These are phyloP conservation scores for Drepanosiphum platanoidis DNA, from an alignment of 2,888 invertebrate genomes.

Conservation along the genomic window DNA sequence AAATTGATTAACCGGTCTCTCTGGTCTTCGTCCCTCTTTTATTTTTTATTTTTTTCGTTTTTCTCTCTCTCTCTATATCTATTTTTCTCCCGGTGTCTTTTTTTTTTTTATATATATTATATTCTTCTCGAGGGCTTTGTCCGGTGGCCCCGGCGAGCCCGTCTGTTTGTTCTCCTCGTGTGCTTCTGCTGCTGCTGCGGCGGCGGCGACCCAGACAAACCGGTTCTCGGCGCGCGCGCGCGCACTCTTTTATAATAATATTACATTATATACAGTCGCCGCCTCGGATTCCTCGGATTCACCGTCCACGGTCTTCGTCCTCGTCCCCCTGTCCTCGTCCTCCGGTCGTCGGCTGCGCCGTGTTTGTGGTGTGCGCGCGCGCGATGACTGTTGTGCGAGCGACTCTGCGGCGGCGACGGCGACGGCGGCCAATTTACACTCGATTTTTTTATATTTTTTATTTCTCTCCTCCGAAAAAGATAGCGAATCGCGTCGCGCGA, in stretches of 20 bases:
- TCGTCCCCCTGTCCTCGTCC: background rate
- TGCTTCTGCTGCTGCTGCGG: slow-evolving; percentile 27
- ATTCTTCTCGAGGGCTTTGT: slow-evolving; percentile 57
- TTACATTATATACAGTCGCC: slow-evolving; percentile 28
- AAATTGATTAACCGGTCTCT: slow-evolving; percentile 62
- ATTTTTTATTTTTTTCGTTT: background rate
- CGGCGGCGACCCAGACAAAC: slow-evolving; percentile 49
- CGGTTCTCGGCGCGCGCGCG: slow-evolving; percentile 37
- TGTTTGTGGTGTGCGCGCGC: too few relatives aligned
- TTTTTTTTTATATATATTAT: slow-evolving; percentile 18
- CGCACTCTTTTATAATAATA: slow-evolving; percentile 25
- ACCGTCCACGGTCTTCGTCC: slow-evolving; percentile 34
- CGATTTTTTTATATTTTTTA: background rate
- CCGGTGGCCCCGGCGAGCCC: slow-evolving; percentile 53
- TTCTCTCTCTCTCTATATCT: background rate
- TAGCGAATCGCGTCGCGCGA: slow-evolving; percentile 28
- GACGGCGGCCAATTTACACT: slow-evolving; percentile 44
- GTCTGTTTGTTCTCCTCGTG: slow-evolving; percentile 41
- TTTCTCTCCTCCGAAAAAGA: slow-evolving; percentile 39
- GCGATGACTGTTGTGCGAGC: background rate
- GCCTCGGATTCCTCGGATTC: slow-evolving; percentile 52
- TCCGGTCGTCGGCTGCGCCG: background rate
- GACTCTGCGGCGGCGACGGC: too few relatives aligned
- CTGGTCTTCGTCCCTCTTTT: slow-evolving; percentile 22
- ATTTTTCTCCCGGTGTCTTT: background rate